Conservation (phyloP, 2,797 vertebrate species). For the Cyprinodon diabolis region DNA sequence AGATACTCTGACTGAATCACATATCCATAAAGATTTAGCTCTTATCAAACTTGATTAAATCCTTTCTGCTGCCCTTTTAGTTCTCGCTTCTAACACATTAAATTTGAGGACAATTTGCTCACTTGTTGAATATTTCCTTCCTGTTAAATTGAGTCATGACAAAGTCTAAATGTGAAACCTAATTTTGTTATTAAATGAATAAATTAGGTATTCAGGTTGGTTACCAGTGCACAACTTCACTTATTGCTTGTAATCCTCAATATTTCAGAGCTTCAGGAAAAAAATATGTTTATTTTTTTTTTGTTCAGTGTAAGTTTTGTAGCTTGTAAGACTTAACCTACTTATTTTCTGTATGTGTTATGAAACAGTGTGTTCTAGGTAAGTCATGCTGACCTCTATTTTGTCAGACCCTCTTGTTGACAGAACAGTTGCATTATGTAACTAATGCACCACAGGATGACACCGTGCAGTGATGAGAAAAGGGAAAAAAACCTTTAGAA, state of each 20-base stretch:
- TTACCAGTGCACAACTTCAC: neutral
- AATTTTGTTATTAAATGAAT: neutral
- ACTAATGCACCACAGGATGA: slow-evolving; percentile 47
- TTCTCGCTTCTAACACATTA: neutral
- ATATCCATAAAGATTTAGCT: neutral
- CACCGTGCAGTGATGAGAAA: slow-evolving; percentile 21
- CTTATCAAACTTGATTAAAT: neutral
- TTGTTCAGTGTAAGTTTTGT: neutral
- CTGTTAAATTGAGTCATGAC: neutral
- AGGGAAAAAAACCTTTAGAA: neutral
- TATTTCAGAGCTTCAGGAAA: neutral
- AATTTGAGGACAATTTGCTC: neutral
- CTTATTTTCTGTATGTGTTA: slow-evolving; percentile 51
- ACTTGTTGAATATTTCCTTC: neutral
- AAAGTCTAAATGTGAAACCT: neutral
- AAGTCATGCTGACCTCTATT: slow-evolving; percentile 69
- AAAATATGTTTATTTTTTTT: too few species aligned
- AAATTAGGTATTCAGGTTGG: neutral
- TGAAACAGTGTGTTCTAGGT: slow-evolving; percentile 58
- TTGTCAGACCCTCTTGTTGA: slow-evolving; percentile 64
- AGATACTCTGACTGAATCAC: neutral
- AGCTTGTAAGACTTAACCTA: slow-evolving; percentile 15
- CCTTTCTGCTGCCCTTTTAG: neutral
- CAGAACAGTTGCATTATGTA: slow-evolving; percentile 68
- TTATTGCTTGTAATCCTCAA: neutral